Percentiles rank a stretch among this genome's conserved stretches.
These are phyloP conservation scores for Sesia apiformis DNA, from an alignment of 2,888 invertebrate genomes.

Conservation along the genomic window DNA sequence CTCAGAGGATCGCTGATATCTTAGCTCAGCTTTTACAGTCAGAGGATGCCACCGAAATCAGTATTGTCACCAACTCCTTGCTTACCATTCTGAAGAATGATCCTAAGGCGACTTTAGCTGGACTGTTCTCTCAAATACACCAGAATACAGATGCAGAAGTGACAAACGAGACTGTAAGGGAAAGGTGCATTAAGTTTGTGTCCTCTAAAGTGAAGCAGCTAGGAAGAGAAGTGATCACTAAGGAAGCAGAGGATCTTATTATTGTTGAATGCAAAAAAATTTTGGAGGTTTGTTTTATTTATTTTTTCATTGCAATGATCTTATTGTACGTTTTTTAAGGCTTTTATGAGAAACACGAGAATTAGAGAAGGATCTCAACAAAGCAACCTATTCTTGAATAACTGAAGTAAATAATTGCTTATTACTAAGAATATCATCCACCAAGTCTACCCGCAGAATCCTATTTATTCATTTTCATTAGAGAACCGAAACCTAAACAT, in stretches of 20 bases:
- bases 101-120: conserved; percentile 76
- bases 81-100: conserved; percentile 84
- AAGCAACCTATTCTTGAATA: too few species aligned
- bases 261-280: conserved; percentile 91
- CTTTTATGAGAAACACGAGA: too few species aligned
- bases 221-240: conserved; percentile 84
- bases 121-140: conserved; percentile 73
- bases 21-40: conserved; percentile 92
- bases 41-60: conserved; percentile 88
- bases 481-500: too few species aligned
- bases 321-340: too few species aligned
- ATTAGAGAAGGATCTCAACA: too few species aligned
- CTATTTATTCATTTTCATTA: too few species aligned
- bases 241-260: conserved; percentile 89
- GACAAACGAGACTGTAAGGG: conserved; percentile 83
- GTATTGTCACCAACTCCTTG: conserved; percentile 88
- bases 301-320: conserved; percentile 2
- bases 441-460: too few species aligned
- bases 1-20: conserved; percentile 92
- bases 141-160: conserved; percentile 57
- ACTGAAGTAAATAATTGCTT: background rate
- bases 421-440: background rate
- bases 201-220: conserved; percentile 87
- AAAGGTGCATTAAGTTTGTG: conserved; percentile 91
- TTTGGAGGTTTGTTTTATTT: conserved; percentile 72